Evolutionary conservation across 2,888 invertebrate genomes (phyloP).

Genomic region (Cheiracanthium punctorium): DNA sequence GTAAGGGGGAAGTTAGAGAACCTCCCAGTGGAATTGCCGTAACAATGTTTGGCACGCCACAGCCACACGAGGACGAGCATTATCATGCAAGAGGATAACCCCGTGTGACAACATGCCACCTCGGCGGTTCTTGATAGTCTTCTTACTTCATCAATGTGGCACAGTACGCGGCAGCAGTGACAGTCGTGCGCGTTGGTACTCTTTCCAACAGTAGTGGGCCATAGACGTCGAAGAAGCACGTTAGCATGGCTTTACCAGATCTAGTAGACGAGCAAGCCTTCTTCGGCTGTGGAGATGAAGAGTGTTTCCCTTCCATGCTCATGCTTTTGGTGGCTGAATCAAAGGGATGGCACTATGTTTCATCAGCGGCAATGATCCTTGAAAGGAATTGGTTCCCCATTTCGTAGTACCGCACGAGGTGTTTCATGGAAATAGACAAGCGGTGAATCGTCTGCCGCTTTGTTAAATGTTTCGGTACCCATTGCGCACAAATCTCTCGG

Average conservation of each 20-base stretch:
- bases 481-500: too few species aligned
- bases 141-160: background rate
- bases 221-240: conserved; percentile 27
- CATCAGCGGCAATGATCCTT: too few species aligned
- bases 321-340: conserved; percentile 29
- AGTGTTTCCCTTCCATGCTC: conserved; percentile 25
- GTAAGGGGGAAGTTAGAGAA: too few species aligned
- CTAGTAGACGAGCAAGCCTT: background rate
- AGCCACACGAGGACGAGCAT: conserved; percentile 6
- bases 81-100: conserved; percentile 21
- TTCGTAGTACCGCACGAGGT: too few species aligned
- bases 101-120: conserved; percentile 12
- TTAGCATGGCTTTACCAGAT: conserved; percentile 28
- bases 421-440: too few species aligned
- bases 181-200: background rate
- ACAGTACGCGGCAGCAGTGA: conserved; percentile 1
- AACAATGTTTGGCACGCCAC: too few species aligned
- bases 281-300: background rate
- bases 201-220: conserved; percentile 20
- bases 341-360: conserved; percentile 22
- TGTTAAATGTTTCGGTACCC: too few species aligned
- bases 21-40: too few species aligned
- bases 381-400: too few species aligned
- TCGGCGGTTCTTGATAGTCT: conserved; percentile 13
- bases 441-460: too few species aligned